phyloP scores from a whole-genome alignment of 1,140 invertebrate genomes.

The Ganaspis sp. region DNA sequence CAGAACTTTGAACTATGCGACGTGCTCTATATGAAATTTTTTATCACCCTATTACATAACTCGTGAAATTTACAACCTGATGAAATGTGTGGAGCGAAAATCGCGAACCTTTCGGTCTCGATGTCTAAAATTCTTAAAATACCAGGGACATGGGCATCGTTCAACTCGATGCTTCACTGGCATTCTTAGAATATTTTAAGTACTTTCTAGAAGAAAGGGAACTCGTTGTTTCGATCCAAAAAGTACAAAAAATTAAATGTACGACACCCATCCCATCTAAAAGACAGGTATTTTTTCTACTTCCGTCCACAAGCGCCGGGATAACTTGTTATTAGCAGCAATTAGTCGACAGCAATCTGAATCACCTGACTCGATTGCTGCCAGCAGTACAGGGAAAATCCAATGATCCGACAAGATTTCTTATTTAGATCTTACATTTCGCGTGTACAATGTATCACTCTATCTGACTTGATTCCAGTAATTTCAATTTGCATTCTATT shows the following conservation, averaged over 20 bases:
- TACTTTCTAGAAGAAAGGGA: conserved; percentile 14
- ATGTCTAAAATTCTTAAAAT: conserved; percentile 11
- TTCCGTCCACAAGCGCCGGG: background rate
- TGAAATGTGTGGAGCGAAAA: conserved; percentile 22
- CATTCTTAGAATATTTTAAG: conserved; percentile 15
- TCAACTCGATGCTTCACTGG: conserved; percentile 16
- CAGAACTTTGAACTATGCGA: conserved; percentile 2
- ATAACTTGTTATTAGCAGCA: conserved; percentile 48
- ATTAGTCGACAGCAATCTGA: conserved; percentile 46
- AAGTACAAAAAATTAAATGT: background rate
- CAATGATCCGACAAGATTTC: conserved; percentile 10
- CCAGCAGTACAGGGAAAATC: background rate
- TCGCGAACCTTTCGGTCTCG: conserved; percentile 9
- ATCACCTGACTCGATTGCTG: conserved; percentile 1
- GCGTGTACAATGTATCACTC: background rate
- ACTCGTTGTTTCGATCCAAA: conserved; percentile 9
- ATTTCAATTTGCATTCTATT: background rate
- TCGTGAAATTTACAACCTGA: conserved; percentile 21
- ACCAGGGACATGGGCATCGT: conserved; percentile 1
- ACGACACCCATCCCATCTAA: conserved; percentile 10
- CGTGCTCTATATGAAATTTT: background rate
- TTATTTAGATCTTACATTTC: conserved; percentile 1
- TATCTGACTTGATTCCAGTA: background rate
- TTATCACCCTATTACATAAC: conserved; percentile 16
- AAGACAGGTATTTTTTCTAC: conserved; percentile 19